Conservation (phyloP, 2,888 invertebrate genomes). For the Tetropium fuscum region DNA sequence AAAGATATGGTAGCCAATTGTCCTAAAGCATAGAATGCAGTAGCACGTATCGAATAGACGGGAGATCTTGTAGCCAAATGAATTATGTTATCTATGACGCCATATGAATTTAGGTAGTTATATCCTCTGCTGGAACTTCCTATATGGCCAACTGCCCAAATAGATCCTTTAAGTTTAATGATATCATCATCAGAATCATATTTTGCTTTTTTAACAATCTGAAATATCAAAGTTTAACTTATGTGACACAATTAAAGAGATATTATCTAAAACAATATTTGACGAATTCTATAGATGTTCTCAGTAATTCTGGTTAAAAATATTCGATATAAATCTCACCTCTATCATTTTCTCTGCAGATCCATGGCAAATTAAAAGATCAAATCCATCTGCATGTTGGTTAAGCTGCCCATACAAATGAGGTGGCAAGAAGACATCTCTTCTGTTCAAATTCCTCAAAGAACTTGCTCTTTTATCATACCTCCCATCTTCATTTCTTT, state of each 20-base stretch:
- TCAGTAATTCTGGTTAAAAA: too few relatives aligned
- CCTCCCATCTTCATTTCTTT: conserved; percentile 81
- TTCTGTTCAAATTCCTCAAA: conserved; percentile 66
- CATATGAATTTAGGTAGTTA: conserved; percentile 73
- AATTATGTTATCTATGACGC: conserved; percentile 68
- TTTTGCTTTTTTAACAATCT: conserved; percentile 66
- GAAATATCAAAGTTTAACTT: conserved; percentile 38
- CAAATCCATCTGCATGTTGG: conserved; percentile 74
- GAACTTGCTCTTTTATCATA: conserved; percentile 78
- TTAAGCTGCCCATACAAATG: conserved; percentile 90
- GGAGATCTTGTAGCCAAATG: conserved; percentile 82
- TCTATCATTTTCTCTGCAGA: conserved; percentile 55
- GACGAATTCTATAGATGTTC: too few relatives aligned
- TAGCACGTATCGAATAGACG: conserved; percentile 90
- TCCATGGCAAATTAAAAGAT: conserved; percentile 69
- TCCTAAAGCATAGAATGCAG: conserved; percentile 90
- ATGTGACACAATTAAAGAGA: not conserved
- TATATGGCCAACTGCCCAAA: conserved; percentile 91
- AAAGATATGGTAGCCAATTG: conserved; percentile 85
- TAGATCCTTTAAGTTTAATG: conserved; percentile 84
- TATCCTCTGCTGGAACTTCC: conserved; percentile 83
- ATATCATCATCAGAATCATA: conserved; percentile 78
- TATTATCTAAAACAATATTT: not conserved
- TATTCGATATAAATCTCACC: conserved; percentile 34
- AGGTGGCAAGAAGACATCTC: conserved; percentile 71